Base-by-base conservation (phyloP, 2,797 vertebrate genomes). In the Anabas testudineus region DNA sequence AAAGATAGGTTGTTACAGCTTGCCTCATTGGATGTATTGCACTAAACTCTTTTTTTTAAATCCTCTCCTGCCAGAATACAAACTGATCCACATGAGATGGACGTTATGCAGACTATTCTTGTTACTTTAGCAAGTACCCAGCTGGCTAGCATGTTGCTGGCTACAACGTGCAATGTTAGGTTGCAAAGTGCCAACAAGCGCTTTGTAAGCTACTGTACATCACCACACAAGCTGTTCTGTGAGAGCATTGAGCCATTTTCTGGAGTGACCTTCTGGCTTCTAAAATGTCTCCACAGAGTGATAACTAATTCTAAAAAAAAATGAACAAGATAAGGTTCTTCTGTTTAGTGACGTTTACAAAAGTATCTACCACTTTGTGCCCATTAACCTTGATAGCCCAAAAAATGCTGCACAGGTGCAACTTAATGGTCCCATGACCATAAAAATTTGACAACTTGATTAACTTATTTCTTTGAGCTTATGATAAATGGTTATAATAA, bases 381-480 rank as follows among this genome's bases (percentile, higher is more conserved):
- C 4, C 2, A 53, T 19, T 28, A 21, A 18, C 8, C 15, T 16
- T 55, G 21, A 4, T 13, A 28, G 7, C 26, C 1, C 10, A n/a
- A n/a, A n/a, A n/a, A n/a, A n/a, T n/a, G n/a, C n/a, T n/a, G n/a
- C n/a, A 15, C 14, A n/a, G 10, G 21, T 34, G 21, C 34, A 19
- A 12, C 9, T 24, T n/a, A 37, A 15, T 18, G 14, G 4, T 15
- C 19, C 39, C 19, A 12, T 34, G 10, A 24, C 5, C 8, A 32
- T 6, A 42, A 9, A 49, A 41, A 42, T 10, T 39, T 53, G 12
- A 47, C 56, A 45, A 5, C 24, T 34, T 65, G 4, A 72, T 46
- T 28, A 26, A 42, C 26, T 48, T 43, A 36, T 53, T 32, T 52
- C 28, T 43, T 7, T n/a, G 51, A 62, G 45, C 47, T 41, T 19